Evolutionary conservation across 1,140 invertebrate genomes (phyloP).

Genomic region (Diorhabda sublineata): DNA sequence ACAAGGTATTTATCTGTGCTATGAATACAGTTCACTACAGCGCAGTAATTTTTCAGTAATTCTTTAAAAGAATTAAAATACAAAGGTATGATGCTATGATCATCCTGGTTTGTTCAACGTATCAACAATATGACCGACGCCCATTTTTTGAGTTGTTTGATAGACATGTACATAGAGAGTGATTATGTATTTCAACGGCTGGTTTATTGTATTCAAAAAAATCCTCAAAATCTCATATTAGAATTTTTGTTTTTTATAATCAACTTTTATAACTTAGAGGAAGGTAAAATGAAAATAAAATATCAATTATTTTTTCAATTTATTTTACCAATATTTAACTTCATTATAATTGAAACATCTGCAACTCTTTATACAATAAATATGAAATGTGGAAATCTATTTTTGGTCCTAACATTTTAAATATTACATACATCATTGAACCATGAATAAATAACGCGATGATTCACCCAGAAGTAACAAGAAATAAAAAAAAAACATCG

Average conservation of each 20-base stretch:
- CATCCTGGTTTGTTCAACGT: too few relatives aligned
- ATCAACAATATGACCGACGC: too few relatives aligned
- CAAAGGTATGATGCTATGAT: too few relatives aligned
- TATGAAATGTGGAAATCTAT: conserved; percentile 42
- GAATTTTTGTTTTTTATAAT: neutral
- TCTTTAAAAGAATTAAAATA: too few relatives aligned
- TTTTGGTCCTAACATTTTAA: conserved; percentile 39
- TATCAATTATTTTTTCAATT: conserved; percentile 8
- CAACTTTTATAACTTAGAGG: neutral
- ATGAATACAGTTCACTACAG: too few relatives aligned
- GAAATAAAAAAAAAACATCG: conserved; percentile 34
- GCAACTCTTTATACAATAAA: conserved; percentile 42
- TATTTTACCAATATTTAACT: conserved; percentile 24
- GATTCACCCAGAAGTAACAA: conserved; percentile 30
- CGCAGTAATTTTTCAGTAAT: too few relatives aligned
- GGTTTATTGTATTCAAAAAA: neutral
- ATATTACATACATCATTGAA: conserved; percentile 29
- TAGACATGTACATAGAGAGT: neutral
- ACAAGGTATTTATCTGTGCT: too few relatives aligned
- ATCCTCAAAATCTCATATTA: neutral
- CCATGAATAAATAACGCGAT: conserved; percentile 32
- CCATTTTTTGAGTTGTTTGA: neutral
- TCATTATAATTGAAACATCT: conserved; percentile 25
- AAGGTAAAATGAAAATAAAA: neutral
- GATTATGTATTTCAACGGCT: neutral